Base-by-base conservation (phyloP, 2,888 invertebrate genomes). In the Pyrrhia umbra region DNA sequence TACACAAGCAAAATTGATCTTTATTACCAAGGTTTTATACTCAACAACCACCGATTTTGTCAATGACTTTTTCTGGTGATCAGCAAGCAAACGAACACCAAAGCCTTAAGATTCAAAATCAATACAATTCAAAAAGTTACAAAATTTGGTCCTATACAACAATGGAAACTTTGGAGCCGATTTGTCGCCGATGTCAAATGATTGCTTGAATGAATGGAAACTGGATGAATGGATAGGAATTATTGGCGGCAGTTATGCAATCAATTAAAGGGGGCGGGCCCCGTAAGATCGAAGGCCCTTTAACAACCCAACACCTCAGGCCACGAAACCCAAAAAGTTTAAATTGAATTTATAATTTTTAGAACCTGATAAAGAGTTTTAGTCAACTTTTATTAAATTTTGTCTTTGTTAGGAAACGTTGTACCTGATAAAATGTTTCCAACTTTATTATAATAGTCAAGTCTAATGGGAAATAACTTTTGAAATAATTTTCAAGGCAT, bases 141-240 rank as follows among this genome's bases (percentile, higher is more conserved):
- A 65, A 34, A 72, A 68, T 49, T 70, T 71, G 42, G 59, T 56
- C 8, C 6, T 37, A 46, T 45, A 21, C 62, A 66, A 84, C 85
- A 86, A 87, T 71, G 63, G 82, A 56, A 61, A 78, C 78, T 86
- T 84, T 76, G 74, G 75, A 89, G 86, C 81, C 88, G 90, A 92
- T 93, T 93, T 93, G 92, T 92, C 92, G 92, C 92, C 89, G 89
- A 88, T 90, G 88, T 90, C 91, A 89, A 91, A 92, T 85, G 88
- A 84, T 80, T 81, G 81, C 74, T 62, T 84, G 83, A 83, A 84
- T 89, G 86, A 83, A 84, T 79, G 39, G 39, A 81, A 87, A 87
- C 85, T 84, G 85, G 77, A 81, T 80, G 86, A 82, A 82, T 80
- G 84, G 82, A 80, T 81, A 80, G 80, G 75, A 78, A 67, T 79